Base-by-base conservation (phyloP, 1,140 invertebrate species). In the Ceratina australensis region DNA sequence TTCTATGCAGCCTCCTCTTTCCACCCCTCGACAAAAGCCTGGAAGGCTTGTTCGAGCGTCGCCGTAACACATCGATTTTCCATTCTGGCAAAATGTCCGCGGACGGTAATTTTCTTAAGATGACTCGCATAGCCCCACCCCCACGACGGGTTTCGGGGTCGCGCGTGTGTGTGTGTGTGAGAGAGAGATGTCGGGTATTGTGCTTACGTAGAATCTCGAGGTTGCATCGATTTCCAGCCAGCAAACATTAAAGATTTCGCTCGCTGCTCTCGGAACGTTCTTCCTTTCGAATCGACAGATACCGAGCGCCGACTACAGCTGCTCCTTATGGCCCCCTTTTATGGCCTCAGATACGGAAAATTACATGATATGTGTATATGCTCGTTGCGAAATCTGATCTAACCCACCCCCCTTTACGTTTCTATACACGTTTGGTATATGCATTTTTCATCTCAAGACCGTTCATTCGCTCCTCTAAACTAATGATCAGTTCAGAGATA, bases 51-150 rank as follows among this genome's bases (percentile, higher is more conserved):
- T 72, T 74, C 54, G 50, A 77, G 82, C 82, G 60, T 73, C 67
- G 54, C 63, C 74, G 60, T 79, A 77, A 81, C 79, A 82, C 69
- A 88, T 88, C 85, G 86, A 88, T 87, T 86, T 86, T 83, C 79
- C 78, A 85, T 79, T 86, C 82, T 80, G 73, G 83, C 81, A 82
- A 73, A 85, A 79, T 74, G 77, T 84, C 61, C 80, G 60, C 78
- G 54, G 47, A 79, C 81, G 82, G 78, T 85, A 86, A 85, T 84
- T 83, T 86, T 86, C 85, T 79, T 73, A 72, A 84, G 72, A 86
- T 86, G 82, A 86, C 82, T 84, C 82, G 61, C 33, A 42, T 64
- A 75, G 65, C 65, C 73, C n/a, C 73, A 33, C 20, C 12, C 18
- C 10, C 20, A 10, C 3, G 22, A 0, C 10, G 8, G 13, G 18